Conservation (phyloP, 2,113 vertebrate species). For the Phodopus roborovskii region DNA sequence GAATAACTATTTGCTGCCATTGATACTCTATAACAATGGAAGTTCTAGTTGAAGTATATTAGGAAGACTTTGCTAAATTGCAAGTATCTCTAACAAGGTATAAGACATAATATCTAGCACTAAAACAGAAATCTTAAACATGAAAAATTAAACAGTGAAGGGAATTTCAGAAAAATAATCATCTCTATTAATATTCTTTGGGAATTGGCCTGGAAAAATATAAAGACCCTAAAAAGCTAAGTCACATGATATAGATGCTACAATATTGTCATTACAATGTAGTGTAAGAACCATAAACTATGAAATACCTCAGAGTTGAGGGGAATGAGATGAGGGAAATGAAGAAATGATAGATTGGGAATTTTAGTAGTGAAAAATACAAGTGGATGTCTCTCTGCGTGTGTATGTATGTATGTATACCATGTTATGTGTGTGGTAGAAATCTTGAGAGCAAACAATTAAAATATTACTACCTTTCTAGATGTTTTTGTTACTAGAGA, state of each 20-base stretch:
- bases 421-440: not conserved
- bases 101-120: not conserved
- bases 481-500: conserved; percentile 9
- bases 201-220: not conserved
- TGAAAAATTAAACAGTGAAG: not conserved
- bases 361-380: not conserved
- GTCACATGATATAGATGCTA: not conserved
- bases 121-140: not conserved
- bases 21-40: not conserved
- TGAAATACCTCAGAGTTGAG: not conserved
- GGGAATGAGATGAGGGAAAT: not conserved
- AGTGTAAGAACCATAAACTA: not conserved
- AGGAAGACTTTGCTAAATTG: not conserved
- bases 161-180: not conserved
- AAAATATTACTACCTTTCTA: not conserved
- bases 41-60: not conserved
- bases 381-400: not conserved
- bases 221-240: not conserved
- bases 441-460: not conserved
- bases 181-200: not conserved
- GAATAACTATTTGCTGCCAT: not conserved
- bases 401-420: too few species aligned
- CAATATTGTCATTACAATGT: not conserved
- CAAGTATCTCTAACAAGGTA: not conserved
- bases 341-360: conserved; percentile 1